Evolutionary conservation across 2,888 invertebrate species (phyloP).

Genomic region (Lasioglossum morio): DNA sequence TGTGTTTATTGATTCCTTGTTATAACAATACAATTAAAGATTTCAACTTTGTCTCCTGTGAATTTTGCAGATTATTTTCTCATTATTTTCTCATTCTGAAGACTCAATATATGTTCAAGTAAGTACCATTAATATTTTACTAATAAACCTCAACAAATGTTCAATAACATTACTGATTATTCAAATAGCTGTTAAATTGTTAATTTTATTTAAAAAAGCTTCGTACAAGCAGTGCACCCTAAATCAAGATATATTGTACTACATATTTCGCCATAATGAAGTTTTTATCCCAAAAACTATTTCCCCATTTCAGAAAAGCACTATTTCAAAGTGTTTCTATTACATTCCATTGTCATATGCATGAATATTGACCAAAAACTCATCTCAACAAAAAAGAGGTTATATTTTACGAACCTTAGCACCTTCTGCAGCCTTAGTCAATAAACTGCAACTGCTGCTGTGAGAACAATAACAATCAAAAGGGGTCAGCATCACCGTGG

Average conservation of each 20-base stretch:
- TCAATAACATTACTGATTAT: not conserved
- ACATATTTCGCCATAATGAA: not conserved
- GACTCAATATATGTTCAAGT: not conserved
- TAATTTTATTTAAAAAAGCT: not conserved
- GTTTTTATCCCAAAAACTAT: too few species aligned
- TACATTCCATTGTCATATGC: not conserved
- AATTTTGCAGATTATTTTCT: not conserved
- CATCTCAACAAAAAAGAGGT: not conserved
- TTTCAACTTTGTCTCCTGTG: not conserved
- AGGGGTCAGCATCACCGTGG: not conserved
- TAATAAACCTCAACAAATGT: not conserved
- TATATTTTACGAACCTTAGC: not conserved
- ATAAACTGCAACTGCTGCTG: not conserved
- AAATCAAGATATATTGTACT: not conserved
- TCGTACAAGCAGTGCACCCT: not conserved
- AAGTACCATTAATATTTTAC: not conserved
- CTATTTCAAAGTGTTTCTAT: not conserved
- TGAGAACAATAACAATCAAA: not conserved
- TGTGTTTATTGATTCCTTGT: slow-evolving; percentile 13
- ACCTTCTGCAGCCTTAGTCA: not conserved
- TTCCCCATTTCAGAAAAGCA: not conserved
- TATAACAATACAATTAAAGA: not conserved
- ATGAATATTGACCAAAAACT: not conserved
- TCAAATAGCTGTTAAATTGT: not conserved
- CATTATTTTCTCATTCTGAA: not conserved